Base-by-base conservation (phyloP, 1,140 invertebrate species). In the Periplaneta americana region DNA sequence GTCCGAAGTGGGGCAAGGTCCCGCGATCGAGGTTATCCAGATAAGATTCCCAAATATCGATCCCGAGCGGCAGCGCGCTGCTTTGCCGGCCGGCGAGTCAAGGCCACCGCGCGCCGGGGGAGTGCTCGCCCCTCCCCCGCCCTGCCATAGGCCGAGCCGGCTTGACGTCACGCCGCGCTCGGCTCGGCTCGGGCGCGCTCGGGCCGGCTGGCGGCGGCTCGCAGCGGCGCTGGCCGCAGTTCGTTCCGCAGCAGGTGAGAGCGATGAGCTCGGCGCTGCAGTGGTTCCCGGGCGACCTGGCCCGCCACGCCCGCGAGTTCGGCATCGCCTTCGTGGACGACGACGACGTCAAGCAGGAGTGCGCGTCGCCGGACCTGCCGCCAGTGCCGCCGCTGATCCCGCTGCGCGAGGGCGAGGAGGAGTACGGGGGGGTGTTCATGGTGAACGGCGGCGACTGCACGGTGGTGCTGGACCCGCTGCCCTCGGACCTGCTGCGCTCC, bases 381-480 rank as follows among this genome's bases (percentile, higher is more conserved):
- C 57, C 37, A 0, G n/a, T 79, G 34, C 78, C 78, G 37, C 32
- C 48, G 13, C 66, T 80, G 31, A 80, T 80, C 79, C 79, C 79
- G 28, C 18, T 80, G 31, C 34, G 79, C 28, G 79, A 32, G 32
- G 79, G 34, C 37, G 22, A 57, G 28, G 80, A 34, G 9, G 35
- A 28, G 34, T 81, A 77, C 37, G 81, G 81, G 18, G 76, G 81
- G 33, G 81, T 81, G 75, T 36, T 81, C 32, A 81, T 81, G 81
- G 76, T 81, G 31, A 81, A 81, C 75, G 35, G 79, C 66, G 39
- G 37, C 9, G 78, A 82, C 39, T 85, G 80, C 57, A 39, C 75
- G n/a, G 83, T 82, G 36, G 81, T 83, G 80, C 80, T 83, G n/a
- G 83, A 81, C 74, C 81, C 82, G 37, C 35, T 85, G 78, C 82